phyloP scores from a whole-genome alignment of 2,113 vertebrate genomes.

The Cathartes aura region DNA sequence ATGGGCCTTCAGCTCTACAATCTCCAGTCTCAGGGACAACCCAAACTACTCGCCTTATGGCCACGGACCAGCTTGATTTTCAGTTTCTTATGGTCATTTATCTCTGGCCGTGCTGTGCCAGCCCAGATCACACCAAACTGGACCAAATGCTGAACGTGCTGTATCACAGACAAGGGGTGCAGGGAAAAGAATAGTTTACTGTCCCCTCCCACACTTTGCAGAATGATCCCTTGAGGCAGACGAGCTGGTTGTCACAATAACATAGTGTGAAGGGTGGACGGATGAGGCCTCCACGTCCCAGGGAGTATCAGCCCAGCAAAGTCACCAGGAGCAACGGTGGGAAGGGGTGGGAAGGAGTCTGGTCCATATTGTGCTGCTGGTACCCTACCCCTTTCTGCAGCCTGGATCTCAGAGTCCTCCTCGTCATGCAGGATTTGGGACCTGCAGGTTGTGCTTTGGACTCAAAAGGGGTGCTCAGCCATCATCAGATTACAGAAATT shows the following conservation, averaged over 20 bases:
- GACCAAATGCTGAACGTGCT: background rate
- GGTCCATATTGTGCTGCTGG: background rate
- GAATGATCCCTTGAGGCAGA: background rate
- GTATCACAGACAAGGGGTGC: background rate
- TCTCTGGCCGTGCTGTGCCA: background rate
- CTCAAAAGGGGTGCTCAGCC: background rate
- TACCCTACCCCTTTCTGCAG: background rate
- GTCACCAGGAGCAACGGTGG: background rate
- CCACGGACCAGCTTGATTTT: background rate
- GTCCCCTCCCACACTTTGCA: background rate
- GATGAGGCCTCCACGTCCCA: background rate
- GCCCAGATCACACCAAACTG: background rate
- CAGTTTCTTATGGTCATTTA: background rate
- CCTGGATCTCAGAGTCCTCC: background rate
- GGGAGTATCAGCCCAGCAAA: background rate
- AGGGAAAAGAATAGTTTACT: background rate
- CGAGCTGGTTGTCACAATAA: fast-evolving
- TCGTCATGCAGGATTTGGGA: fast-evolving
- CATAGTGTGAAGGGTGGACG: fast-evolving
- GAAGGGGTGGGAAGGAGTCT: background rate
- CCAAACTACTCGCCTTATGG: background rate
- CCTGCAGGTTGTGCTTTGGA: background rate
- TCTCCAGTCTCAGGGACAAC: background rate
- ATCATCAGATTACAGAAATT: background rate
- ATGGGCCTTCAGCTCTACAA: background rate